Evolutionary conservation across 2,113 vertebrate genomes (phyloP).

Genomic region (Furnarius figulus): DNA sequence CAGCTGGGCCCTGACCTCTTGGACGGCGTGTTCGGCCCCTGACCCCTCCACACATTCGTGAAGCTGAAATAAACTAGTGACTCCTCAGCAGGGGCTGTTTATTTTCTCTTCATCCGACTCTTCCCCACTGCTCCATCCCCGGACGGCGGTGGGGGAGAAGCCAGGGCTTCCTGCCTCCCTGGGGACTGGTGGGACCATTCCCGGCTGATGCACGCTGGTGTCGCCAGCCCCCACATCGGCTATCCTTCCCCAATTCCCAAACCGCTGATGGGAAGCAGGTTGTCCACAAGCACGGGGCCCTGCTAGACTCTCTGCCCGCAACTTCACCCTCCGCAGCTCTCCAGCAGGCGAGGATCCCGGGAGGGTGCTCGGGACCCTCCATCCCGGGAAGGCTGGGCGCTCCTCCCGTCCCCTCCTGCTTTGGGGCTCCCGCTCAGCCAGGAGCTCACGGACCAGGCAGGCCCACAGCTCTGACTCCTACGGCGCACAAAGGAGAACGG

Average conservation of each 20-base stretch:
- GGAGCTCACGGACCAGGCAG: not conserved
- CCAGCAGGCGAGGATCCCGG: not conserved
- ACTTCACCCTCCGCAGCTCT: not conserved
- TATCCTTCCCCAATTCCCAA: not conserved
- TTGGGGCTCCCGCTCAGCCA: not conserved
- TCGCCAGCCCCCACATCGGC: not conserved
- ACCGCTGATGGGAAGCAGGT: not conserved
- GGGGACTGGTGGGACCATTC: not conserved
- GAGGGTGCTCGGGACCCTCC: not conserved
- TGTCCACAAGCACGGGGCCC: not conserved
- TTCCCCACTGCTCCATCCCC: not conserved
- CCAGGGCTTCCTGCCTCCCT: not conserved
- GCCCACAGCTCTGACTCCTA: not conserved
- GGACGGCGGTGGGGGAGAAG: rapidly evolving
- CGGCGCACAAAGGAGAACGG: not conserved
- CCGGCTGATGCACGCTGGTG: not conserved
- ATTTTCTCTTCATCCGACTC: not conserved
- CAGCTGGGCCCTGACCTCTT: not conserved
- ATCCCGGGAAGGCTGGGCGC: not conserved
- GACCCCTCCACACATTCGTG: not conserved
- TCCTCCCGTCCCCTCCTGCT: not conserved
- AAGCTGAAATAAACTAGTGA: not conserved
- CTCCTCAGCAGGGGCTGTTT: not conserved
- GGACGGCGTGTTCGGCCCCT: rapidly evolving
- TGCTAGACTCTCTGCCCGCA: not conserved